phyloP scores from a whole-genome alignment of 2,888 invertebrate species.

The Eupithecia insigniata region DNA sequence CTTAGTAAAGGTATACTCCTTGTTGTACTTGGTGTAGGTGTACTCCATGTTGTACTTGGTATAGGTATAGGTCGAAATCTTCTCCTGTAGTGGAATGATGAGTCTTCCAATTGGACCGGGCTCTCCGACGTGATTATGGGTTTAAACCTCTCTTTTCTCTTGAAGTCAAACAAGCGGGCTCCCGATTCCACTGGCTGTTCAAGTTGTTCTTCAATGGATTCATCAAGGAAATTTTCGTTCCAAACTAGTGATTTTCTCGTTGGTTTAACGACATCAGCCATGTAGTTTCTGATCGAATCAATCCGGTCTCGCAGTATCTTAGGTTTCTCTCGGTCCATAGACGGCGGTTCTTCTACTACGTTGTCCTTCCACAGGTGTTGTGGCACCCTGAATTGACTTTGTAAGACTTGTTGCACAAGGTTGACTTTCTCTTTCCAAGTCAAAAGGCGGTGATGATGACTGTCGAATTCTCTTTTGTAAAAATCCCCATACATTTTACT shows the following conservation, averaged over 20 bases:
- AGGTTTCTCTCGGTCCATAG: conserved; percentile 47
- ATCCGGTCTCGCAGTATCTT: conserved; percentile 55
- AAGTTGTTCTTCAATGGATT: conserved; percentile 34
- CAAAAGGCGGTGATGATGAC: conserved; percentile 43
- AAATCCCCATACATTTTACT: conserved; percentile 43
- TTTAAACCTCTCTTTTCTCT: background rate
- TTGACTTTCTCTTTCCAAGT: conserved; percentile 53
- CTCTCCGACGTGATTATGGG: background rate
- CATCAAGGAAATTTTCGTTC: conserved; percentile 37
- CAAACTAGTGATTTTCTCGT: conserved; percentile 33
- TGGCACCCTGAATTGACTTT: conserved; percentile 33
- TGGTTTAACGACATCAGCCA: conserved; percentile 45
- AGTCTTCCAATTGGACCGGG: background rate
- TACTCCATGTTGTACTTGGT: background rate
- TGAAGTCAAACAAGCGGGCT: background rate
- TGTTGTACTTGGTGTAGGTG: background rate
- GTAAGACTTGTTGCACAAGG: conserved; percentile 42
- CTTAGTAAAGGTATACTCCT: background rate
- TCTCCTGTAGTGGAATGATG: background rate
- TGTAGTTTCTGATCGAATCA: conserved; percentile 54
- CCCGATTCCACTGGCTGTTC: background rate
- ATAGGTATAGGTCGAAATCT: background rate
- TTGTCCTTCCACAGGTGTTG: conserved; percentile 6
- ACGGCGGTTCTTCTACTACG: conserved; percentile 46
- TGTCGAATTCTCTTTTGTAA: conserved; percentile 46